Evolutionary conservation across 2,888 invertebrate species (phyloP).

Genomic region (Apamea anceps): DNA sequence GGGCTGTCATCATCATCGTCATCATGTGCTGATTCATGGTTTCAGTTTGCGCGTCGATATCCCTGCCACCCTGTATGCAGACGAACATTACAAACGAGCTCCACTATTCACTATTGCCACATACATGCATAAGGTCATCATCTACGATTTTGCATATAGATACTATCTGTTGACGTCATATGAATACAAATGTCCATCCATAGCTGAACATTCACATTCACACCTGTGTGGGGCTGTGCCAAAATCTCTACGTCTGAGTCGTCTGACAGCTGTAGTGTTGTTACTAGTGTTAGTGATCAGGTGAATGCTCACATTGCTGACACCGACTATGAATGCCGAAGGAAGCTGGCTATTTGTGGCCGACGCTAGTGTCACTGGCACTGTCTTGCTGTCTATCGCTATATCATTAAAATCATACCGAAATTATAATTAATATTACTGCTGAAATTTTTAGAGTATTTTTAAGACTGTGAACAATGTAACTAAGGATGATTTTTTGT

Average conservation of each 20-base stretch:
- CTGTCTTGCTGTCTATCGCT: conserved; percentile 11
- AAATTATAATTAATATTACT: conserved; percentile 22
- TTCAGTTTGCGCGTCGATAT: background rate
- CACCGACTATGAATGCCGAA: conserved; percentile 8
- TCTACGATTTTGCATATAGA: background rate
- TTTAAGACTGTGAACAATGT: background rate
- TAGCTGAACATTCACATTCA: conserved; percentile 31
- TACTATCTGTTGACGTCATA: conserved; percentile 18
- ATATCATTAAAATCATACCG: conserved; percentile 4
- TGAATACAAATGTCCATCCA: conserved; percentile 29
- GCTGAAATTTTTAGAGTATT: conserved; percentile 14
- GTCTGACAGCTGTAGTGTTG: conserved; percentile 24
- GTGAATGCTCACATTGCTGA: conserved; percentile 27
- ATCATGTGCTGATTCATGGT: background rate
- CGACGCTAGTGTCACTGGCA: conserved; percentile 1
- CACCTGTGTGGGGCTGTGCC: conserved; percentile 53
- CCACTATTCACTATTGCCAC: background rate
- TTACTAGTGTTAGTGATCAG: conserved; percentile 12
- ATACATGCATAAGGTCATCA: background rate
- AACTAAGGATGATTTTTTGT: background rate
- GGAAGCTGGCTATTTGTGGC: conserved; percentile 27
- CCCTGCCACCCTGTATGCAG: too few species aligned
- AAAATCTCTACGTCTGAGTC: conserved; percentile 20
- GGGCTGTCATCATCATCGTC: too few species aligned
- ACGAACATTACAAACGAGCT: background rate